Conservation (phyloP, 2,888 invertebrate species). For the Cantharis flavilabris region DNA sequence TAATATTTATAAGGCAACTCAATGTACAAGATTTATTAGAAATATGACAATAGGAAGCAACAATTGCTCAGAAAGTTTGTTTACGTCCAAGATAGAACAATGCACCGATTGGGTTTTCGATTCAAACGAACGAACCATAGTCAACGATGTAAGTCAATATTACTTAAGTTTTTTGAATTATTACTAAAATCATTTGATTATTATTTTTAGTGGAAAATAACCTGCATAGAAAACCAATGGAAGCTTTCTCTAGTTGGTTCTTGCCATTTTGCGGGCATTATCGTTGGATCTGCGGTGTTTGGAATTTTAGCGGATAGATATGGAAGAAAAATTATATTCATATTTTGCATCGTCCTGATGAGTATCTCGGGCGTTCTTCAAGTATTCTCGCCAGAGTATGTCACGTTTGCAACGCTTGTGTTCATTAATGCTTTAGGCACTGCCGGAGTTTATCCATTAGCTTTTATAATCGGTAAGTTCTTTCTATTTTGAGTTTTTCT, state of each 20-base stretch:
- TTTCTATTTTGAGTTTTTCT: neutral
- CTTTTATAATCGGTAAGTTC: constrained; percentile 61
- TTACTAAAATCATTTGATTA: constrained; percentile 1
- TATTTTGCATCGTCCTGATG: constrained; percentile 62
- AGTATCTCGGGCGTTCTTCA: constrained; percentile 62
- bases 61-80: constrained; percentile 51
- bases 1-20: constrained; percentile 43
- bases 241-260: constrained; percentile 65
- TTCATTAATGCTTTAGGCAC: constrained; percentile 66
- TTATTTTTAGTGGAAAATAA: constrained; percentile 61
- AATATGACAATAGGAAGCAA: constrained; percentile 37
- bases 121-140: constrained; percentile 59
- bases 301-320: constrained; percentile 67
- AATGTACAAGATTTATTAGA: constrained; percentile 48
- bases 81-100: constrained; percentile 48
- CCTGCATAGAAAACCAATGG: constrained; percentile 65
- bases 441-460: constrained; percentile 64
- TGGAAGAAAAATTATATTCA: constrained; percentile 64
- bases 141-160: constrained; percentile 58
- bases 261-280: constrained; percentile 66
- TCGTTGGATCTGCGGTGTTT: constrained; percentile 63
- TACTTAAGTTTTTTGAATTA: neutral
- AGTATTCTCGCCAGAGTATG: constrained; percentile 59
- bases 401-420: constrained; percentile 59
- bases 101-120: constrained; percentile 62